phyloP scores from a whole-genome alignment of 1,140 invertebrate genomes.

The Saxidomus purpurata region DNA sequence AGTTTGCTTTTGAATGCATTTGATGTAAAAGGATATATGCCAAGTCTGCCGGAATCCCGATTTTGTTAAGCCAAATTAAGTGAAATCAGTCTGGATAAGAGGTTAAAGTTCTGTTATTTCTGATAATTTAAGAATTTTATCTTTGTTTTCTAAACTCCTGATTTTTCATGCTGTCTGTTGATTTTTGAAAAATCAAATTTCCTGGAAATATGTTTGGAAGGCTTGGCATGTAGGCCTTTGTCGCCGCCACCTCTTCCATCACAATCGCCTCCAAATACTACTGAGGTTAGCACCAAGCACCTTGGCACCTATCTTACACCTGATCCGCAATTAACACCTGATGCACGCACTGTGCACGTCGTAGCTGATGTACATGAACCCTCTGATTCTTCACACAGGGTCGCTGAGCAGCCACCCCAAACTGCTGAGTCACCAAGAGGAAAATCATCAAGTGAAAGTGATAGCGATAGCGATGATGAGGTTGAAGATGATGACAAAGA shows the following conservation, averaged over 20 bases:
- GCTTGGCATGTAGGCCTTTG: neutral
- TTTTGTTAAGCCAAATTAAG: no score
- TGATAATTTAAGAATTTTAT: no score
- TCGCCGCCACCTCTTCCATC: neutral
- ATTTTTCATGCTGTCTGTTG: no score
- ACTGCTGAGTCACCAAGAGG: slow-evolving; percentile 8
- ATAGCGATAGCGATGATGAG: neutral
- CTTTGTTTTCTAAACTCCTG: no score
- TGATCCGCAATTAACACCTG: neutral
- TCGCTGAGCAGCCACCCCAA: neutral
- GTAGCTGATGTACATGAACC: neutral
- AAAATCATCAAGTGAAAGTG: neutral
- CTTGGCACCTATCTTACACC: slow-evolving; percentile 1
- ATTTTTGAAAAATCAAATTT: no score
- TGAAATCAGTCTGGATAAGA: no score
- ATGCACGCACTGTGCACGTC: neutral
- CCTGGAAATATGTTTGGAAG: no score
- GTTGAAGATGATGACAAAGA: neutral
- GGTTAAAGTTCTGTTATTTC: no score
- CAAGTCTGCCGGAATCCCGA: no score
- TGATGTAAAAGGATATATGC: no score
- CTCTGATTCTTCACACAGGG: slow-evolving; percentile 18
- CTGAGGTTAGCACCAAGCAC: neutral
- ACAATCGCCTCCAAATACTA: neutral
- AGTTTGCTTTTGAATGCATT: no score